phyloP scores from a whole-genome alignment of 2,888 invertebrate species.

The Eurytoma californica region DNA sequence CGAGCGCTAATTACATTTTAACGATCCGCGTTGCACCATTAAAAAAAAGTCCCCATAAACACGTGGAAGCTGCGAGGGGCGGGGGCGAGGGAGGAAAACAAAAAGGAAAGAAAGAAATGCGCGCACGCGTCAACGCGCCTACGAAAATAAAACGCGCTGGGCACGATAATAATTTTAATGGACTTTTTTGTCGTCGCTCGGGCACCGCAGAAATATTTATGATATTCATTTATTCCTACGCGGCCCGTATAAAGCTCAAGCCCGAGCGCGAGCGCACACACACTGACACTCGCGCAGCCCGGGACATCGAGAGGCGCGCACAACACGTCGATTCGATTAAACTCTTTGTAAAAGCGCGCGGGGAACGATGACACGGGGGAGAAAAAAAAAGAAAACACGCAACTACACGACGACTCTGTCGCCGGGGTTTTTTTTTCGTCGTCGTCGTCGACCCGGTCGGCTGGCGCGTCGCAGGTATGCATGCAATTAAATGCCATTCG shows the following conservation, averaged over 20 bases:
- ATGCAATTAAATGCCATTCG: constrained; percentile 58
- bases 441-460: not conserved
- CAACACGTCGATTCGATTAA: constrained; percentile 47
- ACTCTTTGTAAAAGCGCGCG: constrained; percentile 8
- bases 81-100: not conserved
- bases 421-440: not conserved
- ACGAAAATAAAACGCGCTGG: constrained; percentile 33
- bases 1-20: constrained; percentile 47
- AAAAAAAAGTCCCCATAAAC: constrained; percentile 13
- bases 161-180: constrained; percentile 51
- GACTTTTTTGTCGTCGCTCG: constrained; percentile 42
- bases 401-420: constrained; percentile 2
- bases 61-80: not conserved
- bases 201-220: constrained; percentile 46
- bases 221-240: constrained; percentile 48
- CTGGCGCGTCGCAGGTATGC: constrained; percentile 22
- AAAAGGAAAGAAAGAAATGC: constrained; percentile 8
- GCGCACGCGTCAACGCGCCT: constrained; percentile 14
- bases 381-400: not conserved
- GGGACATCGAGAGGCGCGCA: not conserved
- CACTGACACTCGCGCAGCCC: not conserved
- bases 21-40: constrained; percentile 19
- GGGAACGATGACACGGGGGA: not conserved
- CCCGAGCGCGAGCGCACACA: not conserved
- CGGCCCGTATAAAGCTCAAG: not conserved